Evolutionary conservation across 1,140 invertebrate genomes (phyloP), one percentile per base, ranked within the genome.

Genomic region (Macrobrachium rosenbergii): DNA sequence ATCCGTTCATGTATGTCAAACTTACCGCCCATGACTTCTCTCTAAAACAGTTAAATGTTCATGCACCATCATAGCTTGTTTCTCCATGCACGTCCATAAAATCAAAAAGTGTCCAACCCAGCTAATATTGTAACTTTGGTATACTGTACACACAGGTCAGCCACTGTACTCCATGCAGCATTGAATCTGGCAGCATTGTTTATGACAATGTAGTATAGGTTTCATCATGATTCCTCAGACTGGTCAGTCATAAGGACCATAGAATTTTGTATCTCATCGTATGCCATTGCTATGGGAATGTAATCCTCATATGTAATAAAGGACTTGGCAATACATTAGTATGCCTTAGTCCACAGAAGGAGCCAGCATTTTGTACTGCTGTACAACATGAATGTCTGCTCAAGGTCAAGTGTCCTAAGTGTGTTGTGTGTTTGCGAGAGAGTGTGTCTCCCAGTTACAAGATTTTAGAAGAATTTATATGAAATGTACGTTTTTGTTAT

Each of bases 71-170:
- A 43, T 28, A 52, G 83, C 83, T 78, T 84, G 73, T 43, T 64
- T 84, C 59, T 67, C 12, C 63, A 60, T 59, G 75, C 83, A 84
- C 76, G 64, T 84, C 73, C 73, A 78, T 84, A 45, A 77, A 84
- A 84, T 84, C 83, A 84, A 84, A 84, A 84, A 64, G 37, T 84
- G 75, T 84, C 83, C 83, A 84, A 67, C 60, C 62, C 43, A 67
- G 62, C 37, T 84, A 75, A 28, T 82, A 43, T 72, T 28, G 23
- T 72, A 23, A 28, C n/a, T 72, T 23, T 72, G 69, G 23, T 72
- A 72, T 72, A 72, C 37, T 72, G 37, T 23, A 72, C 21, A 72
- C 37, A 72, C 69, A 72, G 69, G 69, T 72, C 69, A 52, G 52
- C 12, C 12, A 52, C 52, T 52, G 52, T 52, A 52, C 52, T 52